These are phyloP conservation scores for Pterois miles DNA, from an alignment of 2,797 vertebrate genomes.

Conservation along the genomic window DNA sequence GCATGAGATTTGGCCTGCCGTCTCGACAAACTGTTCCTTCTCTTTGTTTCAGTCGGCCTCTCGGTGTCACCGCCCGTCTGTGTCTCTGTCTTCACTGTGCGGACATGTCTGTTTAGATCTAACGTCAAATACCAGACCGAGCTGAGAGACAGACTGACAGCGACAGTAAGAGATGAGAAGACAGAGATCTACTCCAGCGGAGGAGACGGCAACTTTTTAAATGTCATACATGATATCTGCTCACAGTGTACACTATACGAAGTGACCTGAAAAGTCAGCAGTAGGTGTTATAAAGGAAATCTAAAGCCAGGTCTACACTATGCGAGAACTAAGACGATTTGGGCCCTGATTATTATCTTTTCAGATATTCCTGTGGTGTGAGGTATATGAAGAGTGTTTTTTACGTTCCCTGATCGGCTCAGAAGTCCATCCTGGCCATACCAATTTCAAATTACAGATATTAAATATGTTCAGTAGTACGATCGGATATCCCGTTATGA, in stretches of 20 bases:
- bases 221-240: not conserved
- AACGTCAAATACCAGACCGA: conserved; percentile 28
- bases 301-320: no score
- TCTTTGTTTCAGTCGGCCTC: not conserved
- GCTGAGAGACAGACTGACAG: conserved; percentile 28
- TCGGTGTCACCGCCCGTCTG: conserved; percentile 30
- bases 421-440: no score
- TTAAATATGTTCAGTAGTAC: no score
- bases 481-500: no score
- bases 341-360: no score
- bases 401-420: no score
- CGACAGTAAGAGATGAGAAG: conserved; percentile 32
- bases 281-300: not conserved
- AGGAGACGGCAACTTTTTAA: conserved; percentile 30
- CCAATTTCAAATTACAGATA: no score
- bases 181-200: conserved; percentile 20
- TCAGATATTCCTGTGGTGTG: no score
- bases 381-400: no score
- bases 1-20: not conserved
- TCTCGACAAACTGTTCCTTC: conserved; percentile 3
- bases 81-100: conserved; percentile 24
- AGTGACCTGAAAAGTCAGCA: conserved; percentile 21
- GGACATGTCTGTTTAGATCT: conserved; percentile 50
- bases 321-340: no score
- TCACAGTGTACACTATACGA: conserved; percentile 10